Base-by-base conservation (phyloP, 2,113 vertebrate species). In the Suricata suricatta region DNA sequence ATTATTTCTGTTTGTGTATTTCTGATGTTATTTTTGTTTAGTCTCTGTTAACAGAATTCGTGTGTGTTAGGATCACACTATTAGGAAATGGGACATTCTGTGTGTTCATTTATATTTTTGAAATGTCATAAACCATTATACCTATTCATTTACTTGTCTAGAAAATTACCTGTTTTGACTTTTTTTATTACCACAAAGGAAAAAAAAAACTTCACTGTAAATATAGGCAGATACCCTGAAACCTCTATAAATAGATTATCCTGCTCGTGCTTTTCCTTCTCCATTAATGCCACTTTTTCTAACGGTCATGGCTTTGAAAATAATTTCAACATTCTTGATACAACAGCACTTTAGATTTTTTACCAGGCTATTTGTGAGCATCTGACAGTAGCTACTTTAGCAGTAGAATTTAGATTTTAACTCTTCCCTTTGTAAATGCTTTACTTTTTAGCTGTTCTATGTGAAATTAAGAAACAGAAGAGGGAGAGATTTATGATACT, bases 101-200 rank as follows among this genome's bases (percentile, higher is more conserved):
- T 16, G 63, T 66, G 77, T 90, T 27, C 83, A 10, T 89, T 81
- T 57, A 2, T 82, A 92, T 38, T 96, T 79, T 71, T 33, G 38
- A 7, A 97, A 38, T 90, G 88, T 60, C 95, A 95, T n/a, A 72
- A 95, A 95, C 77, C 85, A 57, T 91, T 71, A 2, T n/a, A 90
- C 83, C 83, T 97, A 21, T 54, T 97, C 83, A 25, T 97, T 96
- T 95, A 21, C 80, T 97, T 98, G 97, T 96, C 96, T 76, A 74
- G 96, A 95, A 98, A 98, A 94, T 97, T 98, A 14, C 92, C 44
- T 44, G 94, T 69, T 97, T 94, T 79, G 88, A 60, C 84, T 97
- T 89, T 57, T 52, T 93, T 96, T 96, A 66, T 94, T 92, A 91
- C 93, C 64, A 47, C 71, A 97, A 80, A 94, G 76, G 90, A 93